Conservation (phyloP, 2,113 vertebrate species). For the Alethe castanea region DNA sequence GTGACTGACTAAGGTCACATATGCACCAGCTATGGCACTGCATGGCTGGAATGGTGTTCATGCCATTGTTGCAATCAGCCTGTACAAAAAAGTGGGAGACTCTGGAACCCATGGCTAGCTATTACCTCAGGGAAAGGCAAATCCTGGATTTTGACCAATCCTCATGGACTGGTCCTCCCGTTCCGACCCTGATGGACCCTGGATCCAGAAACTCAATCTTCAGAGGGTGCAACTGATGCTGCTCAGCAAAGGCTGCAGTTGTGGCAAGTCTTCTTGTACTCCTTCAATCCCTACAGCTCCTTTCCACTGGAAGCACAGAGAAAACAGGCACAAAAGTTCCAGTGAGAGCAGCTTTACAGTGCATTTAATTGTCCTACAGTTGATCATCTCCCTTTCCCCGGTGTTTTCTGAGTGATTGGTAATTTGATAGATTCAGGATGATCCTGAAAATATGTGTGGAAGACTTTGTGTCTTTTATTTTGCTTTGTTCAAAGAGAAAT, state of each 20-base stretch:
- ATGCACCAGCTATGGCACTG: neutral
- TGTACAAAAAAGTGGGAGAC: neutral
- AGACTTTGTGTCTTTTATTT: neutral
- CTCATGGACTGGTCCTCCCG: neutral
- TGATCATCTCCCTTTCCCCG: neutral
- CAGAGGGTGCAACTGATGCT: neutral
- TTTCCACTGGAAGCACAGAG: neutral
- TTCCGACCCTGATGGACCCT: neutral
- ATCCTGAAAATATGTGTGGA: conserved; percentile 3
- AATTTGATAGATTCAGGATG: conserved; percentile 5
- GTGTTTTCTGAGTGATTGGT: neutral
- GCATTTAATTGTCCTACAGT: neutral
- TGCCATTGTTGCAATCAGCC: neutral
- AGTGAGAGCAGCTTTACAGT: neutral
- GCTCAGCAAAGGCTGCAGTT: neutral
- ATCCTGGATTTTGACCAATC: neutral
- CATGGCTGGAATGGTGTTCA: neutral
- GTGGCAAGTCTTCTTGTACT: neutral
- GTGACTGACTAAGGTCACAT: neutral
- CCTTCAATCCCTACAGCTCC: neutral
- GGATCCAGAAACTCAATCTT: fast-evolving
- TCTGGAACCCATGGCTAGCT: neutral
- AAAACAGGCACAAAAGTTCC: neutral
- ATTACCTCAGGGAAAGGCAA: neutral
- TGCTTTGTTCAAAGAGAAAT: conserved; percentile 28